Evolutionary conservation across 2,888 invertebrate genomes (phyloP).

Genomic region (Agrotis ipsilon): DNA sequence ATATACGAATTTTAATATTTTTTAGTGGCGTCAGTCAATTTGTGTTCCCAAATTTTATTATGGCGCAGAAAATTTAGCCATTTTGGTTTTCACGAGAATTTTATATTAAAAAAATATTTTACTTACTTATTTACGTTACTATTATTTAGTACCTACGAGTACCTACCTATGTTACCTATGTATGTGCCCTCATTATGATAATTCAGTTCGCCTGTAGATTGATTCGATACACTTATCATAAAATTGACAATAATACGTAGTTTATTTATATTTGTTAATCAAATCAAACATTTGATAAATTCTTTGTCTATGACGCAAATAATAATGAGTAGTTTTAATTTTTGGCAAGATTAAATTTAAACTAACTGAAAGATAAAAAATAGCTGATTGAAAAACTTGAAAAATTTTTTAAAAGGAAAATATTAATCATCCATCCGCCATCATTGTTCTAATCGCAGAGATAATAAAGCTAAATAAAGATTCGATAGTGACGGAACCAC

Average conservation of each 20-base stretch:
- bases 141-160: not conserved
- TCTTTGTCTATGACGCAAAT: slow-evolving; percentile 31
- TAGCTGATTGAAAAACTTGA: not conserved
- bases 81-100: not conserved
- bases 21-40: not conserved
- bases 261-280: slow-evolving; percentile 36
- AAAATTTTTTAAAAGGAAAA: slow-evolving; percentile 32
- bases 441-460: slow-evolving; percentile 72
- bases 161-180: not conserved
- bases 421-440: slow-evolving; percentile 64
- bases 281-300: slow-evolving; percentile 14
- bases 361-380: no score
- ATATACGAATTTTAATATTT: not conserved
- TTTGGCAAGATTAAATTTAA: not conserved
- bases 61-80: not conserved
- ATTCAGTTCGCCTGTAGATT: slow-evolving; percentile 32
- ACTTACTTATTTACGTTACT: not conserved
- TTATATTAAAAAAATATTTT: not conserved
- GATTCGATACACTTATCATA: slow-evolving; percentile 28
- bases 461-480: slow-evolving; percentile 77
- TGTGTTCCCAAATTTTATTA: slow-evolving; percentile 7
- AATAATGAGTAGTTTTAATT: slow-evolving; percentile 1
- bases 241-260: slow-evolving; percentile 7
- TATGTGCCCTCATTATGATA: slow-evolving; percentile 27
- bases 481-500: slow-evolving; percentile 76